These are phyloP conservation scores for Corydoras maculifer DNA, from an alignment of 2,113 vertebrate species.

Conservation along the genomic window DNA sequence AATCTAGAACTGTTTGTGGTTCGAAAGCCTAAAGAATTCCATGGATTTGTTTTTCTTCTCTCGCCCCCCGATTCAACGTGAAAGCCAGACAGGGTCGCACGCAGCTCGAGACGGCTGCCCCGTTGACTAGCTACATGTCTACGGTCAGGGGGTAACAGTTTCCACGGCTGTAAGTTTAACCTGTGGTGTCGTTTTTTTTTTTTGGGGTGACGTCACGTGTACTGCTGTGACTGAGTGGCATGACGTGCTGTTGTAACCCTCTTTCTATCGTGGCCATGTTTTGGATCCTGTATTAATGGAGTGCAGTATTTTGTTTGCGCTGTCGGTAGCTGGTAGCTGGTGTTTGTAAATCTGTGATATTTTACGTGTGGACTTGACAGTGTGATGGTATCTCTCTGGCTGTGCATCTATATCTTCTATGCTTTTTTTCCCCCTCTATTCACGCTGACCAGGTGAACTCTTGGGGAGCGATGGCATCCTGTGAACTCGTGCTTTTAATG, in stretches of 20 bases:
- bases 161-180: conserved; percentile 74
- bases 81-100: conserved; percentile 70
- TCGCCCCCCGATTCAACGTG: conserved; percentile 62
- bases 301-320: conserved; percentile 62
- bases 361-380: conserved; percentile 49
- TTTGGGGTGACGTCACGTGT: conserved; percentile 74
- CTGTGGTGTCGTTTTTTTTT: conserved; percentile 72
- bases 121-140: conserved; percentile 63
- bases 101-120: conserved; percentile 70
- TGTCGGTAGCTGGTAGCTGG: conserved; percentile 63
- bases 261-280: conserved; percentile 25
- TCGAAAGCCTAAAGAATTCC: conserved; percentile 53
- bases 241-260: conserved; percentile 69
- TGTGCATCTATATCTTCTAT: conserved; percentile 8
- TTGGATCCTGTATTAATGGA: conserved; percentile 56
- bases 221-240: conserved; percentile 74
- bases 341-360: conserved; percentile 61
- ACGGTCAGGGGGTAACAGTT: conserved; percentile 63
- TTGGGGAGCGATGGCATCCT: conserved; percentile 40
- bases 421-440: conserved; percentile 6
- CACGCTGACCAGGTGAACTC: background rate
- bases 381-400: conserved; percentile 57
- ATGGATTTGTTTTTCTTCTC: conserved; percentile 67
- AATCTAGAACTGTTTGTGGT: background rate
- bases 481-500: conserved; percentile 51